A percentile compares a stretch with the other conserved stretches of the same genome.
phyloP scores from a whole-genome alignment of 53 echinoderm and acorn worm species.

The Temnopleurus reevesii region DNA sequence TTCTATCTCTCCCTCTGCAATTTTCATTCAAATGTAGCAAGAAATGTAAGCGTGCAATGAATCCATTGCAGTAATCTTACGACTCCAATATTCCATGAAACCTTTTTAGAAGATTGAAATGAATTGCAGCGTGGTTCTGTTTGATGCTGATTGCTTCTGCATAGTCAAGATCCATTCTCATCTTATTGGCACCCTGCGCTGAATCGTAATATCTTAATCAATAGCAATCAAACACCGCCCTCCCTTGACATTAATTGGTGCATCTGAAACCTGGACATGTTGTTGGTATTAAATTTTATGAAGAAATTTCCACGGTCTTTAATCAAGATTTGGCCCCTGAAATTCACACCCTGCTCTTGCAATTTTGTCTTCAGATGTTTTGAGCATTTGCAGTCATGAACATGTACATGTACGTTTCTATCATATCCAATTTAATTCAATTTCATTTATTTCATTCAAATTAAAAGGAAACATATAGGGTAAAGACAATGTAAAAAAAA shows the following conservation, averaged over 20 bases:
- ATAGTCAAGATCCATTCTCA: constrained; percentile 1
- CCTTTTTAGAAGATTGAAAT: neutral
- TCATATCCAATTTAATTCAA: too few species aligned
- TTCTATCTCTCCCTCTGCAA: too few species aligned
- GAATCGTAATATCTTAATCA: constrained; percentile 44
- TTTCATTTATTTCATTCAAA: too few species aligned
- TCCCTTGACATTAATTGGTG: constrained; percentile 28
- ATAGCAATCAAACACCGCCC: constrained; percentile 14
- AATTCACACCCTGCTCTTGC: neutral
- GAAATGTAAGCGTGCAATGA: too few species aligned
- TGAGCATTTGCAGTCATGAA: too few species aligned
- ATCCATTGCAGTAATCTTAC: too few species aligned
- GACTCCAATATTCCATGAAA: too few species aligned
- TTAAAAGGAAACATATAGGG: too few species aligned
- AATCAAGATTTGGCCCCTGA: neutral
- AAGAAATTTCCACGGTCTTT: neutral
- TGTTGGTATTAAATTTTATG: neutral
- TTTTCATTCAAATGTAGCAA: too few species aligned
- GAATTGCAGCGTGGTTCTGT: neutral
- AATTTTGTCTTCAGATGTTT: too few species aligned
- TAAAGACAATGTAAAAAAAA: too few species aligned
- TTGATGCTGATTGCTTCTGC: neutral
- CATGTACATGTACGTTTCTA: too few species aligned
- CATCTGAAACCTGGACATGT: neutral
- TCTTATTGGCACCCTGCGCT: neutral